Base-by-base conservation (phyloP, 2,797 vertebrate genomes). In the Hephaestus fuliginosus region DNA sequence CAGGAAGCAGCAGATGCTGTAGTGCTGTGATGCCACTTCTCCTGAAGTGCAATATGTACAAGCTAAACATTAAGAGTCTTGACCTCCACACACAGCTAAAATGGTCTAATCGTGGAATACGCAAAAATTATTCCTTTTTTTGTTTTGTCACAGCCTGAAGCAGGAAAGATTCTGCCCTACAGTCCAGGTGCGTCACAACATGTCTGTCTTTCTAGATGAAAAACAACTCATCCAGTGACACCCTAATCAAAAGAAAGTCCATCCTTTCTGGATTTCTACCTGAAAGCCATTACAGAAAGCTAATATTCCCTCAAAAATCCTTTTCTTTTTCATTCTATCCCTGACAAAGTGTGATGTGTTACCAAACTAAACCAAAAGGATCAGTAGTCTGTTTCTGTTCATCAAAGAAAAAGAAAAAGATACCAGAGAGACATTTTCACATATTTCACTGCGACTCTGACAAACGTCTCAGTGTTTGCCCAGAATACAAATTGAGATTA, bases 1-100 rank as follows among this genome's bases (percentile, higher is more conserved):
- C 52, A 81, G 61, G 33, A 71, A 43, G 33, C 22, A 76, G 55
- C 53, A 30, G 41, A 75, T 68, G 73, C 39, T 78, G 60, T 52
- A 41, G 39, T 41, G 71, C 74, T 51, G 12, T 55, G 71, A 57
- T 72, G 64, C 43, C 36, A 62, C 58, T 51, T 64, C 13, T 55
- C 20, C 80, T 65, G 5, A 52, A 56, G 28, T 28, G 49, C 25
- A 46, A 22, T 81, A 76, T 58, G n/a, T 53, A 56, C 10, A 22
- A 6, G n/a, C 11, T 70, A 66, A 55, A 68, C 17, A n/a, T 39
- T 44, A 4, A 2, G 17, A 65, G 28, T 69, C 30, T 62, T 13
- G 25, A 20, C 61, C 30, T 60, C 15, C 15, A 62, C 41, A 58
- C 20, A 43, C 2, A 60, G 41, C 7, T 51, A 51, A 43, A 43